phyloP scores from a whole-genome alignment of 2,888 invertebrate genomes.

The Tenthredo scrophulariae region DNA sequence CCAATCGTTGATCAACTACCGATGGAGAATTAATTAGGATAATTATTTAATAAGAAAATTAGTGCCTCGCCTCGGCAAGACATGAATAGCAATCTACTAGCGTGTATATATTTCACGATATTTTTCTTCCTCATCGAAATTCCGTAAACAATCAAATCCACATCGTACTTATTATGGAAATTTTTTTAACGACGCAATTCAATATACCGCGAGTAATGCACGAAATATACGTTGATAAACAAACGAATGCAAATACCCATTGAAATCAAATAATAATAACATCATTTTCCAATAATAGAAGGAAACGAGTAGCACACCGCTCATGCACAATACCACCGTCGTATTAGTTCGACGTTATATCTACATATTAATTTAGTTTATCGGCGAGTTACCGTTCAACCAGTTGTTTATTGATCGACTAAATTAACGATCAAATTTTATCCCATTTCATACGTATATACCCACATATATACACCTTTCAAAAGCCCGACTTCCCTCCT shows the following conservation, averaged over 20 bases:
- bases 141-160: neutral
- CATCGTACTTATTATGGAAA: neutral
- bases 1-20: slow-evolving; percentile 31
- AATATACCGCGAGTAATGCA: neutral
- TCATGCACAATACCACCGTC: neutral
- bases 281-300: slow-evolving; percentile 16
- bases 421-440: slow-evolving; percentile 9
- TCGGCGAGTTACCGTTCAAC: neutral
- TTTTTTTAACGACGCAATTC: slow-evolving; percentile 5
- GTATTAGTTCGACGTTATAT: slow-evolving; percentile 4
- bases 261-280: slow-evolving; percentile 24
- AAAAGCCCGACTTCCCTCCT: neutral
- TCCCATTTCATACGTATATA: neutral
- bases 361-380: slow-evolving; percentile 20
- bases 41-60: neutral
- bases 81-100: neutral
- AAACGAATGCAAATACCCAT: slow-evolving; percentile 7
- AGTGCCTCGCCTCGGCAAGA: neutral
- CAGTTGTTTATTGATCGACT: slow-evolving; percentile 22
- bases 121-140: neutral
- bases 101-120: neutral
- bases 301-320: neutral
- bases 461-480: neutral
- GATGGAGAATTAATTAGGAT: neutral
- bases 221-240: neutral